phyloP scores from a whole-genome alignment of 2,797 vertebrate species.

The Alosa sapidissima region DNA sequence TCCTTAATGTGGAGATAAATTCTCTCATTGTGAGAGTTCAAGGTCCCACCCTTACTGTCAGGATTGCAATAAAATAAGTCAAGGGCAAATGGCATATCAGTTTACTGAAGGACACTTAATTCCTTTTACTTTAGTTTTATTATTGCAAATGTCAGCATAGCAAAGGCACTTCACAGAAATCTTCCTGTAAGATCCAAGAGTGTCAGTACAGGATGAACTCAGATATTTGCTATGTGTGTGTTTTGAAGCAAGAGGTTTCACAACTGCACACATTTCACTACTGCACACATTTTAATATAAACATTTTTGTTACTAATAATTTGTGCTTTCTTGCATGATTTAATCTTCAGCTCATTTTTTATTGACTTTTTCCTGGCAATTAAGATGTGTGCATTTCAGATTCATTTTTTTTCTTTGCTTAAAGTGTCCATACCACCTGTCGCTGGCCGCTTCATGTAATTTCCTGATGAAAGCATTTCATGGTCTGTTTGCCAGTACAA shows the following conservation, averaged over 20 bases:
- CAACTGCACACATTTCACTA: too few relatives aligned
- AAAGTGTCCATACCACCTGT: not conserved
- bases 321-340: not conserved
- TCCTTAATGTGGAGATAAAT: conserved; percentile 13
- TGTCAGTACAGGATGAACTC: too few relatives aligned
- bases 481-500: not conserved
- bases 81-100: conserved; percentile 11
- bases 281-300: too few relatives aligned
- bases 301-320: too few relatives aligned
- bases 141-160: conserved; percentile 9
- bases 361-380: not conserved
- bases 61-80: conserved; percentile 15
- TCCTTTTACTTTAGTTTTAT: conserved; percentile 5
- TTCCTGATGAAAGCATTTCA: not conserved
- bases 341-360: not conserved
- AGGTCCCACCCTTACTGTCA: not conserved
- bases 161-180: not conserved
- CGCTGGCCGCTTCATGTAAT: not conserved
- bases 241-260: too few relatives aligned
- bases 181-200: too few relatives aligned
- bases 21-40: not conserved
- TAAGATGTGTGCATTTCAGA: not conserved
- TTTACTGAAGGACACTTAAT: not conserved
- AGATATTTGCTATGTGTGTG: too few relatives aligned
- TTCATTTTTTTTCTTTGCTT: not conserved